Evolutionary conservation across 2,888 invertebrate genomes (phyloP).

Genomic region (Apodemia zela): DNA sequence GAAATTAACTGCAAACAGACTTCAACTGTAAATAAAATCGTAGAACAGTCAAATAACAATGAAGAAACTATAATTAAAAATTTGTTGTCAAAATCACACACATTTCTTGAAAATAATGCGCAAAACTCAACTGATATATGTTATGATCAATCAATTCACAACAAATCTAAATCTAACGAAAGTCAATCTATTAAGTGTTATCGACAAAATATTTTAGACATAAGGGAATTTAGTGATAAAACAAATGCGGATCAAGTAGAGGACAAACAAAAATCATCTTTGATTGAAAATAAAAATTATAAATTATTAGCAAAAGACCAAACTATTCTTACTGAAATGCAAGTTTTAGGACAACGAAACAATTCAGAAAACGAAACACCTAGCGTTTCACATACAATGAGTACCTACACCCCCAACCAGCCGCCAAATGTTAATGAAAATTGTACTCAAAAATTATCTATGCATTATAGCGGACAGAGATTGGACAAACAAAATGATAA

Average conservation of each 20-base stretch:
- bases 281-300: not conserved
- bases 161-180: not conserved
- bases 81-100: not conserved
- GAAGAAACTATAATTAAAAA: not conserved
- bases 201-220: not conserved
- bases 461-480: too few species aligned
- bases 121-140: not conserved
- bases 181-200: not conserved
- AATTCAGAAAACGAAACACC: not conserved
- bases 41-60: not conserved
- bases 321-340: not conserved
- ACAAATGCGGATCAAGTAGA: not conserved
- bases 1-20: not conserved
- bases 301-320: not conserved
- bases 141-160: not conserved
- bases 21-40: not conserved
- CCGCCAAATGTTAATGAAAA: too few species aligned
- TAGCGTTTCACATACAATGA: not conserved
- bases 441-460: too few species aligned
- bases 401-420: too few species aligned
- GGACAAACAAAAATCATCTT: not conserved
- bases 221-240: not conserved
- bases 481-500: not conserved
- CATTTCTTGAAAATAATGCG: not conserved
- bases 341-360: not conserved